Percentiles rank a stretch among this genome's conserved stretches.
These are phyloP conservation scores for Propsilocerus akamusi DNA, from an alignment of 1,140 invertebrate species.

Conservation along the genomic window DNA sequence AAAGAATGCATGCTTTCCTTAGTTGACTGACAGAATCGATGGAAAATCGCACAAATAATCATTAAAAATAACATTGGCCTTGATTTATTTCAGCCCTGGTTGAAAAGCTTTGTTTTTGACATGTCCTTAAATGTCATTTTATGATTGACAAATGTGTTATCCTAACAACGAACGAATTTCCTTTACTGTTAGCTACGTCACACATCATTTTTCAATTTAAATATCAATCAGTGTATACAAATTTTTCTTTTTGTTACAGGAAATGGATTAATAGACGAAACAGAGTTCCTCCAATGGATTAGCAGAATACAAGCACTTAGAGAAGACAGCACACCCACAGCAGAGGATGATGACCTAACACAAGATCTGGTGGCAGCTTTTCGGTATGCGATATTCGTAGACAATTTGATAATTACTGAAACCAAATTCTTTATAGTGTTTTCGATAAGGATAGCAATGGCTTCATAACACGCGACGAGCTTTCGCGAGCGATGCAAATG, in stretches of 20 bases:
- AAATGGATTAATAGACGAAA: constrained; percentile 45
- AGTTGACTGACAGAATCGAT: no score
- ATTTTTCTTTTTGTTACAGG: constrained; percentile 24
- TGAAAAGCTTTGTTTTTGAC: no score
- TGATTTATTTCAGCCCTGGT: no score
- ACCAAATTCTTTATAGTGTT: constrained; percentile 29
- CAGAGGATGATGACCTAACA: constrained; percentile 38
- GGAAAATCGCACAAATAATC: no score
- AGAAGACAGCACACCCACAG: constrained; percentile 24
- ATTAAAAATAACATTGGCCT: no score
- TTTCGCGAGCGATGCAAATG: constrained; percentile 53
- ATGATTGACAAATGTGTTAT: no score
- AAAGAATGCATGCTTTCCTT: no score
- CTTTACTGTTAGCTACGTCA: no score
- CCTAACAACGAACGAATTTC: no score
- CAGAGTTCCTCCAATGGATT: constrained; percentile 51
- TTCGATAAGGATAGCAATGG: constrained; percentile 60
- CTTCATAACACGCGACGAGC: constrained; percentile 55
- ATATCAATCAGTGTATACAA: no score
- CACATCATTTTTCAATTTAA: no score
- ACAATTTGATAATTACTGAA: not conserved
- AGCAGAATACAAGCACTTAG: constrained; percentile 43
- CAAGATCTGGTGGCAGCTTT: constrained; percentile 56
- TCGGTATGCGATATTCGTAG: constrained; percentile 23
- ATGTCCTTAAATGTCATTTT: no score